These are phyloP conservation scores for Sebastes fasciatus DNA, from an alignment of 2,113 vertebrate species.

Conservation along the genomic window DNA sequence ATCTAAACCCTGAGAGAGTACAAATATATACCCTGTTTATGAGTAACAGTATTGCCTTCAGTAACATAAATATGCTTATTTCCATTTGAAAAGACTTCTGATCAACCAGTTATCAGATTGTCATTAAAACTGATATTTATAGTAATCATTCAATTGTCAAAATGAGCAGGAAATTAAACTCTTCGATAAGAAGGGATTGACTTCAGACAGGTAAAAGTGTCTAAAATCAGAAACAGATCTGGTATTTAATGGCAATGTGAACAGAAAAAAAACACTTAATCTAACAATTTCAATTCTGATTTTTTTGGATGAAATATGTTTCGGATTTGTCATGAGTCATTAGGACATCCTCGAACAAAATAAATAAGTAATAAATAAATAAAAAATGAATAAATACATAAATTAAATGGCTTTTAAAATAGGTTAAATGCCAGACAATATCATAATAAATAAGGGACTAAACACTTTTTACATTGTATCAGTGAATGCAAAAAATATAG, in stretches of 20 bases:
- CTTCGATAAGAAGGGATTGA: background rate
- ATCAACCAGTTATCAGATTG: background rate
- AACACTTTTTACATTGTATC: background rate
- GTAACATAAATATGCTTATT: background rate
- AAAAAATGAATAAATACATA: no score
- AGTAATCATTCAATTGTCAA: background rate
- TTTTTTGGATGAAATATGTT: background rate
- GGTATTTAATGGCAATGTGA: background rate
- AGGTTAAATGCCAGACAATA: background rate
- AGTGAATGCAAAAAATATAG: background rate
- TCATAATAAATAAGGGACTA: background rate
- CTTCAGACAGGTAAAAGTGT: background rate
- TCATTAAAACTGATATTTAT: background rate
- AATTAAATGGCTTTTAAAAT: background rate
- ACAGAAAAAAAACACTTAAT: background rate
- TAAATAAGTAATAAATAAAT: background rate
- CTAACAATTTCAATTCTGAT: background rate
- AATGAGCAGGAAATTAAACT: background rate
- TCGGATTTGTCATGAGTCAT: background rate
- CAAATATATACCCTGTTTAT: background rate
- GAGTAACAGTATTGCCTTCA: no score
- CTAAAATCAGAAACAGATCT: background rate
- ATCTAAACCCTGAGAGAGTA: background rate
- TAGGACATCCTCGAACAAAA: background rate
- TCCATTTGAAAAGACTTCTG: background rate